A percentile compares a stretch with the other conserved stretches of the same genome.
Evolutionary conservation across 2,113 vertebrate genomes (phyloP).

Genomic region (Scatophagus argus): DNA sequence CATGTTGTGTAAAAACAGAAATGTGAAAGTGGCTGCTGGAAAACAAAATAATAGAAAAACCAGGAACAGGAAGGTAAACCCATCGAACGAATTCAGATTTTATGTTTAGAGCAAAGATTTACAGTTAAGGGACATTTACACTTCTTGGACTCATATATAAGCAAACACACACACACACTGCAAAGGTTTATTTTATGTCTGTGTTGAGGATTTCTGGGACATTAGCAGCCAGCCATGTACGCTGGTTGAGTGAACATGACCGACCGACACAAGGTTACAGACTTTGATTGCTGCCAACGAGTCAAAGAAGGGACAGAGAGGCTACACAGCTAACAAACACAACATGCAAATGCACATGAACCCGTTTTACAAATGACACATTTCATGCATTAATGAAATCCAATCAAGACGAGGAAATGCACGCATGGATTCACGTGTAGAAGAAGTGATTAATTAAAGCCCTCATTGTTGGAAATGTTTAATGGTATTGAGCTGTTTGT

Average conservation of each 20-base stretch:
- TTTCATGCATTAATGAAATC: slow-evolving; percentile 4
- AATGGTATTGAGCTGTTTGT: slow-evolving; percentile 59
- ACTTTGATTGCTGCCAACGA: slow-evolving; percentile 63
- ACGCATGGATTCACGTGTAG: background rate
- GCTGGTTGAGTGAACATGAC: slow-evolving; percentile 49
- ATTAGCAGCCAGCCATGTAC: slow-evolving; percentile 64
- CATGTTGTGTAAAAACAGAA: slow-evolving; percentile 8
- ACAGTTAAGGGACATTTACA: background rate
- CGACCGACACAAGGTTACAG: slow-evolving; percentile 18
- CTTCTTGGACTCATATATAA: background rate
- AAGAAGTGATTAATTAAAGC: slow-evolving; percentile 31
- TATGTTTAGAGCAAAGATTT: slow-evolving; percentile 2
- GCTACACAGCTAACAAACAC: slow-evolving; percentile 35
- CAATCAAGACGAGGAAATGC: slow-evolving; percentile 29
- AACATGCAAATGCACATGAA: background rate
- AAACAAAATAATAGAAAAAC: slow-evolving; percentile 45
- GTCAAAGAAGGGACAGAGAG: slow-evolving; percentile 36
- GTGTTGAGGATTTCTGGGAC: slow-evolving; percentile 74
- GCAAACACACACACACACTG: background rate
- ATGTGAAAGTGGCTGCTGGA: background rate
- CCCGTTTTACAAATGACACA: too few relatives aligned
- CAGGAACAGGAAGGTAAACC: background rate
- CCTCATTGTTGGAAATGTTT: slow-evolving; percentile 41
- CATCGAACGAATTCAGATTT: slow-evolving; percentile 40
- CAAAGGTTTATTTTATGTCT: slow-evolving; percentile 44